phyloP scores from a whole-genome alignment of 2,888 invertebrate species.

The Hybos culiciformis region DNA sequence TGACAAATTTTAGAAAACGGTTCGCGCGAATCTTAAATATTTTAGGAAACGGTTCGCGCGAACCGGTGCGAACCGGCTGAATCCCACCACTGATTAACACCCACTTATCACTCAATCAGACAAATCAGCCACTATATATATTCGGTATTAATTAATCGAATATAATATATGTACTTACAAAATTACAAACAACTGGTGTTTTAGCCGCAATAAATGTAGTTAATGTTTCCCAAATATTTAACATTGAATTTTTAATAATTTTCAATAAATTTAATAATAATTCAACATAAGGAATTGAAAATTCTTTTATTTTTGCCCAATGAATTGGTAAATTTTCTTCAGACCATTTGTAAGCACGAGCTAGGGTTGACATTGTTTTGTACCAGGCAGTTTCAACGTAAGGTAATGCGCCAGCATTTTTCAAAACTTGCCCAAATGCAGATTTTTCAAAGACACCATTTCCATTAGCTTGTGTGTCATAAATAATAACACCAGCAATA shows the following conservation, averaged over 20 bases:
- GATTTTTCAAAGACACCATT: conserved; percentile 59
- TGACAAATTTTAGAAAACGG: too few relatives aligned
- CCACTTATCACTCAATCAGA: too few relatives aligned
- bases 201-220: conserved; percentile 40
- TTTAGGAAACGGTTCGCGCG: too few relatives aligned
- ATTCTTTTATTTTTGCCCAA: conserved; percentile 35
- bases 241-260: conserved; percentile 39
- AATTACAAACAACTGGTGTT: conserved; percentile 39
- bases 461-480: conserved; percentile 50
- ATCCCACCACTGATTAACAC: too few relatives aligned
- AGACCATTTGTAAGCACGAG: conserved; percentile 50
- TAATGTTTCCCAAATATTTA: conserved; percentile 38
- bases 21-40: too few relatives aligned
- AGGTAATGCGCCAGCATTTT: conserved; percentile 48
- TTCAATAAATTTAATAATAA: conserved; percentile 45
- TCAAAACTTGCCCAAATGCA: conserved; percentile 47
- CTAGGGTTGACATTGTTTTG: conserved; percentile 44
- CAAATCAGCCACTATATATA: too few relatives aligned
- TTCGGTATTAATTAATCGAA: too few relatives aligned
- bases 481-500: conserved; percentile 46
- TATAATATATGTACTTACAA: conserved; percentile 35
- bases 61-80: too few relatives aligned
- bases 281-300: conserved; percentile 46
- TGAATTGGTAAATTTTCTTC: conserved; percentile 56
- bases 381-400: conserved; percentile 50